phyloP scores from a whole-genome alignment of 2,888 invertebrate species.

The Stictocephala bisonia region DNA sequence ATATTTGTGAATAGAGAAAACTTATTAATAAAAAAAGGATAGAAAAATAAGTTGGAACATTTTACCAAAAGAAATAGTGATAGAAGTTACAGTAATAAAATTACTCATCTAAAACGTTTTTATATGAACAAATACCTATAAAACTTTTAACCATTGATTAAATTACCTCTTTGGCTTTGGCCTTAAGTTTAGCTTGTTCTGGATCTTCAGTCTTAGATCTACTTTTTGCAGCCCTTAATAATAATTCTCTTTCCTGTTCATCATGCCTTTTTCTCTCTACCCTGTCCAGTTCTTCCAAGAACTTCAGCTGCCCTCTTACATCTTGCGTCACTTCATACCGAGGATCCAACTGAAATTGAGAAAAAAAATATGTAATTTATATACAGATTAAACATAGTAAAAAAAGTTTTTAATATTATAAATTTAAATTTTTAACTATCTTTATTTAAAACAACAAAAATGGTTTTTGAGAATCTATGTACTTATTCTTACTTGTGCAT shows the following conservation, averaged over 20 bases:
- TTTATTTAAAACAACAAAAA: too few species aligned
- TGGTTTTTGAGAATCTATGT: too few species aligned
- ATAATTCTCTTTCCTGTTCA: conserved; percentile 94
- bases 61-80: conserved; percentile 11
- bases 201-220: conserved; percentile 97
- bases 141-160: too few species aligned
- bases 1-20: too few species aligned
- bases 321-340: conserved; percentile 92
- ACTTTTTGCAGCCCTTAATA: conserved; percentile 93
- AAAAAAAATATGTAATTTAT: too few species aligned
- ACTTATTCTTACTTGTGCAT: too few species aligned
- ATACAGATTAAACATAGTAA: too few species aligned
- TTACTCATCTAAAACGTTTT: background rate
- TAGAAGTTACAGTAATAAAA: background rate
- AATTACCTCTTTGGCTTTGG: conserved; percentile 87
- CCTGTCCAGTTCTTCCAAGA: conserved; percentile 95
- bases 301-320: conserved; percentile 93
- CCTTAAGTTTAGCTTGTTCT: conserved; percentile 96
- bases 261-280: conserved; percentile 94
- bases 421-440: too few species aligned
- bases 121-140: background rate
- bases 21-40: too few species aligned
- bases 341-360: conserved; percentile 71
- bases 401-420: too few species aligned
- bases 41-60: too few species aligned